phyloP scores from a whole-genome alignment of 1,140 invertebrate species.

The Oscheius sp. region DNA sequence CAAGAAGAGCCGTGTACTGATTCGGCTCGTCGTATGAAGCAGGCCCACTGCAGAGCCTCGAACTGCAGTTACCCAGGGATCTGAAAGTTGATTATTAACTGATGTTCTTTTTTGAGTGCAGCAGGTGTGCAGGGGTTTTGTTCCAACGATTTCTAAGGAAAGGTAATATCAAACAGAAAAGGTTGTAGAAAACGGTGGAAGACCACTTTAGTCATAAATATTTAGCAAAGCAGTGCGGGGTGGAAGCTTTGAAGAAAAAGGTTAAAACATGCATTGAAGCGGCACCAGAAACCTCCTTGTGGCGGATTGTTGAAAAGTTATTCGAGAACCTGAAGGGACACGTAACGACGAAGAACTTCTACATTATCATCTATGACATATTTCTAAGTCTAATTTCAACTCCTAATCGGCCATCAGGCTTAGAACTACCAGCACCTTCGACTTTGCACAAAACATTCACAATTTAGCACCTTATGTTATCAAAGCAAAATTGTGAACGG shows the following conservation, averaged over 20 bases:
- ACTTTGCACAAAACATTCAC: too few species aligned
- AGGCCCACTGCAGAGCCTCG: conserved; percentile 35
- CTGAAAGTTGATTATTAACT: conserved; percentile 20
- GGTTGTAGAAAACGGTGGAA: background rate
- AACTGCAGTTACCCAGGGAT: conserved; percentile 40
- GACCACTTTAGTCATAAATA: too few species aligned
- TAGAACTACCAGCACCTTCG: too few species aligned
- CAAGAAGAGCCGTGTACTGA: conserved; percentile 52
- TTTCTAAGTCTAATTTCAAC: too few species aligned
- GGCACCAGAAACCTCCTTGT: background rate
- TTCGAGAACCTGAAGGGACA: conserved; percentile 8
- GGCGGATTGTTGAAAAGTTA: conserved; percentile 6
- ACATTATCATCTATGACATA: too few species aligned
- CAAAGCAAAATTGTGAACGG: too few species aligned
- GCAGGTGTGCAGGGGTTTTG: too few species aligned
- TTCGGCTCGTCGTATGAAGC: conserved; percentile 38
- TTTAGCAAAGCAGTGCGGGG: too few species aligned
- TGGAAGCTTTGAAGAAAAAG: background rate
- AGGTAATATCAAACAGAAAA: background rate
- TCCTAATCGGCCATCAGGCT: too few species aligned
- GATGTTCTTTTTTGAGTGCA: too few species aligned
- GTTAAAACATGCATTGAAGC: background rate
- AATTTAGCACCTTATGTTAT: too few species aligned
- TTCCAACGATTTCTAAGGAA: too few species aligned
- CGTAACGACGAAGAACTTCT: background rate